A percentile compares a stretch with the other conserved stretches of the same genome.
phyloP scores from a whole-genome alignment of 2,888 invertebrate genomes.

The Thymelicus sylvestris region DNA sequence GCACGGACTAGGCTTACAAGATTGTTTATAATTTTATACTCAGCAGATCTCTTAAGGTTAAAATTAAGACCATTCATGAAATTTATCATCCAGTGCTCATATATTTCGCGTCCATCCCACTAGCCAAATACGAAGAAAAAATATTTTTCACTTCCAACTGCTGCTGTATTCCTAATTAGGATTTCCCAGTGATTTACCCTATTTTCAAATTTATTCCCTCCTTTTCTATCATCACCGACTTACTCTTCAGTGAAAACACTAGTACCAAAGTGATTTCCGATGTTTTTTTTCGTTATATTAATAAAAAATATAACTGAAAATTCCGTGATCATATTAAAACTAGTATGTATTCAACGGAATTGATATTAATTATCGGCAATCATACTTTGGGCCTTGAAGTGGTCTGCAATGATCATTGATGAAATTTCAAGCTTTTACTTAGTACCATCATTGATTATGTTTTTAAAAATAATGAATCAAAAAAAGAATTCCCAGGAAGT shows the following conservation, averaged over 20 bases:
- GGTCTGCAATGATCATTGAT: constrained; percentile 74
- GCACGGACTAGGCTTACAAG: constrained; percentile 78
- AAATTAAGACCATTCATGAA: constrained; percentile 63
- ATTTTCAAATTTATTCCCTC: constrained; percentile 27
- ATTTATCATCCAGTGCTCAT: constrained; percentile 20
- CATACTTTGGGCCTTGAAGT: constrained; percentile 29
- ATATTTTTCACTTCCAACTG: constrained; percentile 31
- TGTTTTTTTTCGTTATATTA: background rate
- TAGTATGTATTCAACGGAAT: background rate
- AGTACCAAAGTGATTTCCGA: constrained; percentile 7
- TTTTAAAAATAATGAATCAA: constrained; percentile 55
- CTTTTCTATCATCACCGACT: constrained; percentile 18
- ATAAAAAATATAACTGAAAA: background rate
- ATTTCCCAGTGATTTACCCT: constrained; percentile 24
- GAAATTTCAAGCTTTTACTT: constrained; percentile 77
- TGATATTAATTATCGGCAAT: constrained; percentile 5
- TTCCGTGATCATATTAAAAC: background rate
- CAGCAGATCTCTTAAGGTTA: constrained; percentile 76
- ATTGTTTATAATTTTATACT: constrained; percentile 83
- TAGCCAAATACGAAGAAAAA: constrained; percentile 21
- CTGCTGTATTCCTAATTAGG: constrained; percentile 37
- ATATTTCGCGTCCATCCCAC: constrained; percentile 27
- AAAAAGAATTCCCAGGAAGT: constrained; percentile 73
- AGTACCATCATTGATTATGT: constrained; percentile 60
- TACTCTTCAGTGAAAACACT: constrained; percentile 25